Evolutionary conservation across 2,888 invertebrate species (phyloP), one percentile per base, ranked within the genome.

Genomic region (Caenorhabditis macrosperma): DNA sequence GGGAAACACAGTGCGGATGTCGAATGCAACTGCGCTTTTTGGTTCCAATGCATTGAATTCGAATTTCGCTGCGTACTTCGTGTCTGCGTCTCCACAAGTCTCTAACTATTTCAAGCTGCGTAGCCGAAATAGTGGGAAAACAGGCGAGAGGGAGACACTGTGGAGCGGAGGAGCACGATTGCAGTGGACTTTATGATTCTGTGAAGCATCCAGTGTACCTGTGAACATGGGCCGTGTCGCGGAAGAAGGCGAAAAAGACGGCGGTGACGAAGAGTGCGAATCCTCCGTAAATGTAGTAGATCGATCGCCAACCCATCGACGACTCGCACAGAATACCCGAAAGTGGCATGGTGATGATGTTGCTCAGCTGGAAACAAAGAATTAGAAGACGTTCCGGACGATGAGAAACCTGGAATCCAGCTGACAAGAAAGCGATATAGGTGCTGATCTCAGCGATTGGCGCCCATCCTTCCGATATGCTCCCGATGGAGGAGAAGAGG

Each of bases 341-440:
- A 24, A 77, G 17, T 1, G 83, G 83, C 81, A 81, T 83, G 0
- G 74, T 63, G 5, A 83, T 54, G 24, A 83, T 79, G 52, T 69
- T 69, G 30, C 79, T 79, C 22, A 78, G 46, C 71, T 77, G 30
- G 15, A 68, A 30, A 24, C 6, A 17, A 1, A 46, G 4, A 15
- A 4, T 28, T 28, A 15, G 12, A 5, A 24, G 9, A n/a, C n/a
- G n/a, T n/a, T n/a, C n/a, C n/a, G n/a, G n/a, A n/a, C n/a, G n/a
- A 12, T 50, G 20, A 57, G 7, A 15, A 12, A 82, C 78, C 67
- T 83, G 83, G 50, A 81, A 76, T 12, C 78, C 80, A 2, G 74
- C 60, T 0, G 84, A 82, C 5, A 84, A 30, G n/a, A 81, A 66
- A 15, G 84, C 84, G 12, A 85, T 81, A 59, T 78, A 85, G 9